A percentile compares a stretch with the other conserved stretches of the same genome.
Evolutionary conservation across 2,113 vertebrate species (phyloP).

Genomic region (Dicrurus megarhynchus): DNA sequence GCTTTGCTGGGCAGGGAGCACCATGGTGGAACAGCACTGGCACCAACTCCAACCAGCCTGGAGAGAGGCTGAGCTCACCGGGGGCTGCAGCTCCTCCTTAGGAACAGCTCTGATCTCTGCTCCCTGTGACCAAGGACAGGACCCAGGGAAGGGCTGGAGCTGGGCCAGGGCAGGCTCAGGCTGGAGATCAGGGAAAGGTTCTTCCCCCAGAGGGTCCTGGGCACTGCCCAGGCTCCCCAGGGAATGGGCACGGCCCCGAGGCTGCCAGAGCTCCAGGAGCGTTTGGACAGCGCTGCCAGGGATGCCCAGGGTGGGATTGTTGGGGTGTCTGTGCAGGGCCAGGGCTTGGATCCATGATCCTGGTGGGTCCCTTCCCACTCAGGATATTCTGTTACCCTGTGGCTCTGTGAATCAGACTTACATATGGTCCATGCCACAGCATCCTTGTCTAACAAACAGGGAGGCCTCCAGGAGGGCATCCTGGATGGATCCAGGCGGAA

Average conservation of each 20-base stretch:
- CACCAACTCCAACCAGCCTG: neutral
- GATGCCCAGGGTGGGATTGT: neutral
- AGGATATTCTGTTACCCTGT: neutral
- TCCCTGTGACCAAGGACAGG: neutral
- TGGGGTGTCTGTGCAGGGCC: neutral
- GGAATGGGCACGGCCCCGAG: neutral
- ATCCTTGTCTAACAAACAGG: neutral
- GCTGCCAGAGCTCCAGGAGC: neutral
- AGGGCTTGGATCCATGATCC: fast-evolving
- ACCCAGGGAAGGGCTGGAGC: neutral
- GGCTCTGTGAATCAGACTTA: neutral
- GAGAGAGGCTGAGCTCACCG: neutral
- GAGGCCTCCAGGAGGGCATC: neutral
- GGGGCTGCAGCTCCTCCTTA: neutral
- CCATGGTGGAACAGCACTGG: fast-evolving
- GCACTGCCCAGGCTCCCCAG: neutral
- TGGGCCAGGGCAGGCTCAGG: fast-evolving
- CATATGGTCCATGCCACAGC: neutral
- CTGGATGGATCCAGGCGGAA: neutral
- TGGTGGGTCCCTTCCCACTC: neutral
- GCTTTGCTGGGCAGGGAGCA: neutral
- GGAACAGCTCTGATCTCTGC: fast-evolving
- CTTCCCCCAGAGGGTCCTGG: neutral
- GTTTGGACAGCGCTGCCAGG: fast-evolving
- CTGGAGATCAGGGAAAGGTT: neutral